Evolutionary conservation across 2,797 vertebrate genomes (phyloP).

Genomic region (Antrozous pallidus): DNA sequence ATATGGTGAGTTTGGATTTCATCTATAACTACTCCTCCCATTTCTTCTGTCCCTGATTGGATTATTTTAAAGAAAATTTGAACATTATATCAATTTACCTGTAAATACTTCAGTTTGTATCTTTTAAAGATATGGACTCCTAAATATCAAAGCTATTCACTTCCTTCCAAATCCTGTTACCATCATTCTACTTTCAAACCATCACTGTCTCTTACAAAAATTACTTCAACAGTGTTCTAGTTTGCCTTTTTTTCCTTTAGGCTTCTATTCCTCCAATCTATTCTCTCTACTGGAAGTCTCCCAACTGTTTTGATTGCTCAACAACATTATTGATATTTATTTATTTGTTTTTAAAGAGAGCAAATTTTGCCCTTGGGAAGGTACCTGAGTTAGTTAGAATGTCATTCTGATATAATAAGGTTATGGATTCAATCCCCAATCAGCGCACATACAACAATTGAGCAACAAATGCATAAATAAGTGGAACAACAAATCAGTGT

Average conservation of each 20-base stretch:
- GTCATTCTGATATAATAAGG: too few species aligned
- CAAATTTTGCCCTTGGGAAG: too few species aligned
- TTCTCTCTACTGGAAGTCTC: not conserved
- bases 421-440: too few species aligned
- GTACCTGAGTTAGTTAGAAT: too few species aligned
- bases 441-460: not conserved
- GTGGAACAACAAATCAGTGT: not conserved
- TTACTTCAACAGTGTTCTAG: not conserved
- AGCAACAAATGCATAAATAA: not conserved
- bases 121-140: not conserved
- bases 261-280: not conserved
- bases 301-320: not conserved
- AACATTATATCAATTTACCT: not conserved
- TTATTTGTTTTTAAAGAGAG: too few species aligned
- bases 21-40: not conserved
- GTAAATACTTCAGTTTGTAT: not conserved
- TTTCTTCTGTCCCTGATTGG: not conserved
- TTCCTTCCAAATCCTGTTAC: not conserved
- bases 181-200: not conserved
- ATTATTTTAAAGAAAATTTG: constrained; percentile 23
- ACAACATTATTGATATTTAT: not conserved
- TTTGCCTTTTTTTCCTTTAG: not conserved
- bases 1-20: not conserved
- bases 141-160: not conserved
- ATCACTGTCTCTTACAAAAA: not conserved